phyloP scores from a whole-genome alignment of 2,888 invertebrate species.

The Lasioglossum zephyrum region DNA sequence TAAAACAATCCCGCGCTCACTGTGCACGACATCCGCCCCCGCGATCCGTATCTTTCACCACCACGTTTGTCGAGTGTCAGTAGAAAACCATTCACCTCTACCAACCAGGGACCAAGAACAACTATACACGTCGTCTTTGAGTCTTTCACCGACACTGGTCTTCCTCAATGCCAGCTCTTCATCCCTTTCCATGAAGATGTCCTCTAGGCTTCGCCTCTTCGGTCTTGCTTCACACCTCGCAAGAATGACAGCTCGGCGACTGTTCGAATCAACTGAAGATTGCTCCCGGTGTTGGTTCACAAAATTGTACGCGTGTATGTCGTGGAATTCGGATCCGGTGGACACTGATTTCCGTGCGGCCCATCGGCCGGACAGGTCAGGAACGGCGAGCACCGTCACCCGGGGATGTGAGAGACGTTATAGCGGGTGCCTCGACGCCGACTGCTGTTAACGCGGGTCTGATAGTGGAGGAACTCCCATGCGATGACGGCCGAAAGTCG shows the following conservation, averaged over 20 bases:
- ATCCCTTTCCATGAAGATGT: conserved; percentile 4
- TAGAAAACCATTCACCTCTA: conserved; percentile 43
- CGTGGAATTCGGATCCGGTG: conserved; percentile 42
- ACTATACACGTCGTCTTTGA: conserved; percentile 24
- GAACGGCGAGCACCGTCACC: conserved; percentile 68
- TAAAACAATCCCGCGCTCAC: conserved; percentile 60
- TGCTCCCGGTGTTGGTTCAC: background rate
- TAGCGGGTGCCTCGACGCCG: conserved; percentile 80
- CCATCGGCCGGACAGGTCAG: conserved; percentile 67
- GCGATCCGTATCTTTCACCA: conserved; percentile 21
- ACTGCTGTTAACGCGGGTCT: conserved; percentile 82
- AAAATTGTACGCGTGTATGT: conserved; percentile 26
- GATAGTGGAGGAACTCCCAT: conserved; percentile 77
- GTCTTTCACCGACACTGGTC: conserved; percentile 45
- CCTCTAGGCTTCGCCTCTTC: background rate
- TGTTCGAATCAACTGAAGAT: background rate
- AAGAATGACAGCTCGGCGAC: background rate
- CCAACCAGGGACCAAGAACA: conserved; percentile 29
- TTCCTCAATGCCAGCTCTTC: conserved; percentile 2
- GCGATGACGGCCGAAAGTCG: conserved; percentile 79
- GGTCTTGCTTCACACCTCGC: background rate
- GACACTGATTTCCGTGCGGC: conserved; percentile 70
- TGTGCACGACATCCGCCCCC: conserved; percentile 65
- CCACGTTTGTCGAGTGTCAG: conserved; percentile 20
- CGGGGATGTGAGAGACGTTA: conserved; percentile 76